phyloP scores from a whole-genome alignment of 2,113 vertebrate genomes.

The Taxidea taxus region DNA sequence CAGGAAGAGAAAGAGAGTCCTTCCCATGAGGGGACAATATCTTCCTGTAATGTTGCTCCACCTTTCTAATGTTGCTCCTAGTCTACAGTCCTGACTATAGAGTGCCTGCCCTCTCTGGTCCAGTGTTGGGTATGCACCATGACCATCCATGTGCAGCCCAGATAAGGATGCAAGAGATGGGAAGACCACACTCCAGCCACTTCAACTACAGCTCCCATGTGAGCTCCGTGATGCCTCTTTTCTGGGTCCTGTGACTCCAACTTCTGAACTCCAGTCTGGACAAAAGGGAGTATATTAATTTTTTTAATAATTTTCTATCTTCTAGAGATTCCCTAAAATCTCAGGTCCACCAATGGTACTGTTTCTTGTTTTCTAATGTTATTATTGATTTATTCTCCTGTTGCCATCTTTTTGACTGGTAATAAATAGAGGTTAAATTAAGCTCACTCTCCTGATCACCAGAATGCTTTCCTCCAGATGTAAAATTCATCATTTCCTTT shows the following conservation, averaged over 20 bases:
- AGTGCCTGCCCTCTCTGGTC: not conserved
- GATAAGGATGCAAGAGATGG: not conserved
- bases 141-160: not conserved
- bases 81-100: too few relatives aligned
- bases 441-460: not conserved
- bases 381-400: not conserved
- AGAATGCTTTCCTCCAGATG: not conserved
- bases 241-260: not conserved
- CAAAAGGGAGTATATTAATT: not conserved
- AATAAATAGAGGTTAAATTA: not conserved
- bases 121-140: not conserved
- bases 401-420: not conserved
- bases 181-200: accelerated
- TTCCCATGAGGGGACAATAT: not conserved
- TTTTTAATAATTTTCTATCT: not conserved
- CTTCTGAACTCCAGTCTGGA: not conserved
- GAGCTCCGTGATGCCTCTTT: not conserved
- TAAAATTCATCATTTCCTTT: not conserved
- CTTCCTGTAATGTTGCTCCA: not conserved
- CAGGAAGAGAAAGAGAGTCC: not conserved
- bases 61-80: not conserved
- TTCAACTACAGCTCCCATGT: not conserved
- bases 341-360: not conserved
- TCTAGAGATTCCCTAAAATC: not conserved
- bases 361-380: not conserved